Evolutionary conservation across 2,888 invertebrate species (phyloP).

Genomic region (Tinea trinotella): DNA sequence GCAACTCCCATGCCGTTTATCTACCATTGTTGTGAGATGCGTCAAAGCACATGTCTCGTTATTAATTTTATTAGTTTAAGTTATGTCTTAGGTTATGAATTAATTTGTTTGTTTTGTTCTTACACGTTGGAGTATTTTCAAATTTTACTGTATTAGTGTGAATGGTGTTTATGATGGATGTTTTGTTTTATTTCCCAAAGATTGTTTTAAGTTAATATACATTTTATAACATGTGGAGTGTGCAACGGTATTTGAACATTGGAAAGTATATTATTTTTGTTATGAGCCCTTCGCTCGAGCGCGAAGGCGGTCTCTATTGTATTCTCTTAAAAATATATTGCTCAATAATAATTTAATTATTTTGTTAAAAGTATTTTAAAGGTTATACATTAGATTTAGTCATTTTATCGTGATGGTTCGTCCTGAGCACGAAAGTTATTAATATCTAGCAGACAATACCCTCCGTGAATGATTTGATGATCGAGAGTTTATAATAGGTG

Average conservation of each 20-base stretch:
- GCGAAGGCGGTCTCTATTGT: slow-evolving; percentile 66
- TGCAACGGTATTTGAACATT: slow-evolving; percentile 63
- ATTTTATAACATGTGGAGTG: slow-evolving; percentile 45
- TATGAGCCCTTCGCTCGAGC: slow-evolving; percentile 62
- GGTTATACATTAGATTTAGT: slow-evolving; percentile 40
- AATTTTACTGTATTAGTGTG: slow-evolving; percentile 56
- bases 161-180: slow-evolving; percentile 63
- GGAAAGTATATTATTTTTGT: slow-evolving; percentile 51
- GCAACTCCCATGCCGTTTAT: slow-evolving; percentile 40
- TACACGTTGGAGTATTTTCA: slow-evolving; percentile 51
- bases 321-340: slow-evolving; percentile 69
- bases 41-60: slow-evolving; percentile 49
- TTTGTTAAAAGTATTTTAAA: slow-evolving; percentile 66
- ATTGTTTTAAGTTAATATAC: slow-evolving; percentile 38
- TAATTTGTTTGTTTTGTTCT: slow-evolving; percentile 58
- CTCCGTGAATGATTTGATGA: slow-evolving; percentile 59
- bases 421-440: slow-evolving; percentile 54
- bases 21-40: slow-evolving; percentile 30
- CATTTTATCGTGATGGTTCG: slow-evolving; percentile 39
- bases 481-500: slow-evolving; percentile 60
- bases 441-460: slow-evolving; percentile 72
- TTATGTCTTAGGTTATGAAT: slow-evolving; percentile 44
- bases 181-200: slow-evolving; percentile 70
- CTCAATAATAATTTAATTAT: slow-evolving; percentile 59
- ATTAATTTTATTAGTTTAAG: slow-evolving; percentile 10